A percentile compares a stretch with the other conserved stretches of the same genome.
Conservation (phyloP, 1,140 invertebrate genomes). For the Drosophila littoralis region DNA sequence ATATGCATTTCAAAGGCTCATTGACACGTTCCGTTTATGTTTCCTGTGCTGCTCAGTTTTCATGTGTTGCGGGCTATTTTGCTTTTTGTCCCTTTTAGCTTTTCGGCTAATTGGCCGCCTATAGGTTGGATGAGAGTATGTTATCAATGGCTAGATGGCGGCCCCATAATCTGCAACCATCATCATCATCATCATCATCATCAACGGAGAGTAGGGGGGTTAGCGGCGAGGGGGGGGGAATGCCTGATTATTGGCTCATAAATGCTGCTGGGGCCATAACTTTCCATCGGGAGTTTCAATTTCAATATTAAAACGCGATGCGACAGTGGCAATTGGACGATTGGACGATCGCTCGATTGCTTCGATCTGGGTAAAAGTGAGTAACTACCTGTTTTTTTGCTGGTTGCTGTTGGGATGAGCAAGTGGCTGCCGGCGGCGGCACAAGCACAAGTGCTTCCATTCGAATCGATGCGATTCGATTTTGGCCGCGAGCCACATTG, state of each 20-base stretch:
- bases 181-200: slow-evolving; percentile 54
- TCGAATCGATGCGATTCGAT: slow-evolving; percentile 5
- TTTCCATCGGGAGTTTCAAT: slow-evolving; percentile 76
- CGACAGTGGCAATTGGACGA: slow-evolving; percentile 40
- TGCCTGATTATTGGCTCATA: slow-evolving; percentile 17
- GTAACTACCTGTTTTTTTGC: slow-evolving; percentile 67
- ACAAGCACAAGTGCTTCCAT: background rate
- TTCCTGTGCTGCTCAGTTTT: slow-evolving; percentile 6
- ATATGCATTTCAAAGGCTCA: background rate
- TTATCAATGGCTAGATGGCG: slow-evolving; percentile 59
- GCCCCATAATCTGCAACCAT: slow-evolving; percentile 72
- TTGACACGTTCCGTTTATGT: slow-evolving; percentile 35
- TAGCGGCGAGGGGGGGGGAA: too few relatives aligned
- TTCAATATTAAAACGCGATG: slow-evolving; percentile 62
- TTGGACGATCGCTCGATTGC: slow-evolving; percentile 19
- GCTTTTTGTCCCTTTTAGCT: background rate
- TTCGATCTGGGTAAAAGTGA: slow-evolving; percentile 63
- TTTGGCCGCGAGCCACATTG: slow-evolving; percentile 62
- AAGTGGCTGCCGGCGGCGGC: background rate
- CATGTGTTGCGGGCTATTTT: background rate
- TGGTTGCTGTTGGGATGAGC: slow-evolving; percentile 42
- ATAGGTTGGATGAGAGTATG: slow-evolving; percentile 43
- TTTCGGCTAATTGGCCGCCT: slow-evolving; percentile 33
- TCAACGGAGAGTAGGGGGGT: background rate
- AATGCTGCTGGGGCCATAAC: slow-evolving; percentile 56